These are phyloP conservation scores for Rhinichthys osculus DNA, from an alignment of 2,797 vertebrate genomes.

Conservation along the genomic window DNA sequence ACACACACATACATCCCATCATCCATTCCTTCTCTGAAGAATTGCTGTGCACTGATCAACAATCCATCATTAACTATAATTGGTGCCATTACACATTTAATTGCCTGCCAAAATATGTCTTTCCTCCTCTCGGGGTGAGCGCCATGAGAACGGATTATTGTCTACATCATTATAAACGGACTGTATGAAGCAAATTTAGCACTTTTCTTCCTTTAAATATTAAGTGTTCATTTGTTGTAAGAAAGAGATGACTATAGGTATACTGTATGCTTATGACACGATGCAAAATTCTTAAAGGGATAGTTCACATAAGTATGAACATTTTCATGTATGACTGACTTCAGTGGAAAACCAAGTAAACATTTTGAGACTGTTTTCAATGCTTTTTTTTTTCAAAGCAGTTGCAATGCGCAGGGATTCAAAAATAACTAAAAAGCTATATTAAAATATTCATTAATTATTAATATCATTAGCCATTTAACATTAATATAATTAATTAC, in stretches of 20 bases:
- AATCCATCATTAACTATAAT: slow-evolving; percentile 71
- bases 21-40: slow-evolving; percentile 21
- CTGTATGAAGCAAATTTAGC: background rate
- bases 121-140: slow-evolving; percentile 54
- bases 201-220: background rate
- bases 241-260: background rate
- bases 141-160: slow-evolving; percentile 69
- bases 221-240: background rate
- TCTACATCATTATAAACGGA: slow-evolving; percentile 24
- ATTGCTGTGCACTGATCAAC: slow-evolving; percentile 65
- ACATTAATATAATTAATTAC: too few species aligned
- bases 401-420: too few species aligned
- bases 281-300: background rate
- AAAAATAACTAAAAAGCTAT: too few species aligned
- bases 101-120: slow-evolving; percentile 72
- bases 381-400: too few species aligned
- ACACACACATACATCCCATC: slow-evolving; percentile 19
- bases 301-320: background rate
- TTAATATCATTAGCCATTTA: too few species aligned
- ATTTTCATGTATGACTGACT: background rate
- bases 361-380: background rate
- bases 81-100: slow-evolving; percentile 75
- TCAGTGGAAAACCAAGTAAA: too few species aligned
- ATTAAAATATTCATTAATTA: too few species aligned
- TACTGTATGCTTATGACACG: background rate